Evolutionary conservation across 2,113 vertebrate genomes (phyloP).

Genomic region (Petrocephalus microphthalmus): DNA sequence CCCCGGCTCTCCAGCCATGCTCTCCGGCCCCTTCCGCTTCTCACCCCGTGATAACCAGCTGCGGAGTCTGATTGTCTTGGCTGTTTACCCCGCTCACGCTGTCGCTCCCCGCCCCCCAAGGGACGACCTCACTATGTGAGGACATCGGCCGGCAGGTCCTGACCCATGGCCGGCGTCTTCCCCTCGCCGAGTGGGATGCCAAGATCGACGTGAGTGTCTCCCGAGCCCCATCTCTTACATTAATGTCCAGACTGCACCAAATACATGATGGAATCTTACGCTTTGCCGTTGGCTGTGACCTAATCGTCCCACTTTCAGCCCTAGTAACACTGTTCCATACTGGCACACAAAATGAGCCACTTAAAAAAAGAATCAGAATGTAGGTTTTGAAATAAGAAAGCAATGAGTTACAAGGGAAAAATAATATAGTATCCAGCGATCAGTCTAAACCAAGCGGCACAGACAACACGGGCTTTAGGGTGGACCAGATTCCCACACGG

Average conservation of each 20-base stretch:
- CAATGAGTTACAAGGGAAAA: too few species aligned
- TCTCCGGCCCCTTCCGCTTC: too few species aligned
- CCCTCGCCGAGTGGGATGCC: slow-evolving; percentile 83
- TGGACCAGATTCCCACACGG: too few species aligned
- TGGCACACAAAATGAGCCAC: neutral
- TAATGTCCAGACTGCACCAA: too few species aligned
- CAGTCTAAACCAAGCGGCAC: too few species aligned
- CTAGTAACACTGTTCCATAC: neutral
- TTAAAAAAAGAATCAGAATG: neutral
- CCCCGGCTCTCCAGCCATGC: neutral
- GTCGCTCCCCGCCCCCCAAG: neutral
- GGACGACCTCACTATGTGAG: slow-evolving; percentile 64
- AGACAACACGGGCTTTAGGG: too few species aligned
- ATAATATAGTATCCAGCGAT: too few species aligned
- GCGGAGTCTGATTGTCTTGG: neutral
- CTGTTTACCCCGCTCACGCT: neutral
- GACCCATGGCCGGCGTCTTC: neutral
- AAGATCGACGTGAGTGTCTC: slow-evolving; percentile 72
- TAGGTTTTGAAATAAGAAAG: neutral
- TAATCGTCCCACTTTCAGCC: neutral
- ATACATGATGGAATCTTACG: too few species aligned
- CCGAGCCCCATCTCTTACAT: neutral
- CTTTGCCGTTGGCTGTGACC: neutral
- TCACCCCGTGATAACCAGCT: neutral
- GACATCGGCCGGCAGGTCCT: slow-evolving; percentile 79